Evolutionary conservation across 2,888 invertebrate genomes (phyloP), one percentile per base, ranked within the genome.

Genomic region (Philopedon plagiatum): DNA sequence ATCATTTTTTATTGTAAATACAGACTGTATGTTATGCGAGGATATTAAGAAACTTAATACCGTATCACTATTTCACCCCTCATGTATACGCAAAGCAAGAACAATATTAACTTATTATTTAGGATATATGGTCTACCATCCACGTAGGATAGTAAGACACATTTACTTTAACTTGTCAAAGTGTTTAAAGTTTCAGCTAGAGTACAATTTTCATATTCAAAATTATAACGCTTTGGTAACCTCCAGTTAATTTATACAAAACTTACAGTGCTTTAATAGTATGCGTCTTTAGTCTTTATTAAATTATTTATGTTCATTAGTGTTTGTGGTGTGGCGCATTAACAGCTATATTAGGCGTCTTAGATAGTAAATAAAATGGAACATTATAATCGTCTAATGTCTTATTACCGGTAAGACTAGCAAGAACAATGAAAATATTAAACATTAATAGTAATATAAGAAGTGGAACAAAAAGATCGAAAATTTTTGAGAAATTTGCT

Each of bases 201-300:
- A 44, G 61, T 39, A 11, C 32, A 46, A 61, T 61, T 61, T 61
- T 61, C 46, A 46, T 23, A 26, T 46, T 44, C 46, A 8, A 61
- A 61, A 61, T 46, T 46, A 61, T 46, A 61, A 32, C 29, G 46
- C 46, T 26, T 26, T 46, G 5, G 18, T 32, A 46, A 61, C 61
- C 61, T 32, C 34, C 21, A 11, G 29, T 23, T 23, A 46, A 46
- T 46, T n/a, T 46, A 46, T 46, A 46, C 21, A 46, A 21, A 46
- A 19, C 23, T 46, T 21, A 46, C n/a, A 23, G 21, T 46, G 23
- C 19, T 21, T 23, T 23, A 21, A 23, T 46, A 9, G 21, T n/a
- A 23, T 23, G 44, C 44, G 46, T 23, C 46, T 46, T 46, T 46
- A 23, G 46, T 46, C 21, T 13, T 46, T 46, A 46, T 21, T 46